Conservation (phyloP, 2,888 invertebrate genomes). For the Geotrupes spiniger region DNA sequence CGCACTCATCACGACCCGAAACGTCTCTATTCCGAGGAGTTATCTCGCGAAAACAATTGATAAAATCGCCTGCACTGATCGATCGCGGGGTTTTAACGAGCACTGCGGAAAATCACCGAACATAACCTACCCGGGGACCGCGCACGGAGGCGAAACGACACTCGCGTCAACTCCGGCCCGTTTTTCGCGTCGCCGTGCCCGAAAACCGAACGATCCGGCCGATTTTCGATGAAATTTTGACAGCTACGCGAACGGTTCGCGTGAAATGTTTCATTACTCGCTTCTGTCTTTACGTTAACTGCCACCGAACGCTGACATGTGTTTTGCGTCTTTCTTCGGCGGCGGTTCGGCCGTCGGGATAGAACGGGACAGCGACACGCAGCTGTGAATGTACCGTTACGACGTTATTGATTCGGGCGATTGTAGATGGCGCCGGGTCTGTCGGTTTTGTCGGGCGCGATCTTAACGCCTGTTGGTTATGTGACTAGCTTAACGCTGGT, state of each 20-base stretch:
- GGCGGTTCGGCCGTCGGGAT: background rate
- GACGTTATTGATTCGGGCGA: slow-evolving; percentile 11
- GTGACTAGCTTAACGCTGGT: no score
- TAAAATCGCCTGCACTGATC: background rate
- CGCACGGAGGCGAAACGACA: slow-evolving; percentile 2
- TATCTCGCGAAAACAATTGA: background rate
- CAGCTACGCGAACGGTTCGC: slow-evolving; percentile 9
- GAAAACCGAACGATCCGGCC: background rate
- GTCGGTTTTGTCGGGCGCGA: background rate
- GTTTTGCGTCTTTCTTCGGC: slow-evolving; percentile 14
- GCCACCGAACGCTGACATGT: slow-evolving; percentile 14
- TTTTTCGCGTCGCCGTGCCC: background rate
- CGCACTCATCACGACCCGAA: background rate
- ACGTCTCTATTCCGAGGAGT: no score
- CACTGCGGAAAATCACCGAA: background rate
- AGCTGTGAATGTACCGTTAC: slow-evolving; percentile 25
- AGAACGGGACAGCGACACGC: slow-evolving; percentile 10
- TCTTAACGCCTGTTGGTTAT: slow-evolving; percentile 1
- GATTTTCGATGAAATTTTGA: slow-evolving; percentile 12
- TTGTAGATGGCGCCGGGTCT: slow-evolving; percentile 15
- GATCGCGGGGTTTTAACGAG: background rate
- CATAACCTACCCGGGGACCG: slow-evolving; percentile 1
- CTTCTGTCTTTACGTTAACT: slow-evolving; percentile 11
- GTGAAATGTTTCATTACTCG: background rate
- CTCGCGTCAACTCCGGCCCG: background rate